These are phyloP conservation scores for Drosophila quadrilineata DNA, from an alignment of 1,140 invertebrate genomes.

Conservation along the genomic window DNA sequence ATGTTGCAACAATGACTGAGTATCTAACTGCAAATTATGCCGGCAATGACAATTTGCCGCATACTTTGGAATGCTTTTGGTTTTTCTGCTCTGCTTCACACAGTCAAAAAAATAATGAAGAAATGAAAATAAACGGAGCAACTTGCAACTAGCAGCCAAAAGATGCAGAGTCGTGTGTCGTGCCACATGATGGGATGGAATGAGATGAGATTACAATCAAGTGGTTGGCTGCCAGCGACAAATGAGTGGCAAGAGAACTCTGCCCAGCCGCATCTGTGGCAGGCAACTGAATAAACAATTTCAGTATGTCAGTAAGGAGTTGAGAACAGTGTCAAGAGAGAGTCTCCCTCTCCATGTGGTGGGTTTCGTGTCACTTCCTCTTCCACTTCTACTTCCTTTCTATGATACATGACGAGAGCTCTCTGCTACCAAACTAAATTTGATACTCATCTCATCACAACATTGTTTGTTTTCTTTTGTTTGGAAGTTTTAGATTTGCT, in stretches of 20 bases:
- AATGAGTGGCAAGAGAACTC: conserved; percentile 63
- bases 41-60: conserved; percentile 58
- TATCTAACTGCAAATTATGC: conserved; percentile 31
- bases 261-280: conserved; percentile 1
- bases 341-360: not conserved
- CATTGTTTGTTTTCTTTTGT: conserved; percentile 18
- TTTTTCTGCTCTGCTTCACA: conserved; percentile 69
- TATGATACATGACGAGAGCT: not conserved
- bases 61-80: conserved; percentile 56
- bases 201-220: conserved; percentile 74
- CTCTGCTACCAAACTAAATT: too few relatives aligned
- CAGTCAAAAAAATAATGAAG: conserved; percentile 15
- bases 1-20: conserved; percentile 44
- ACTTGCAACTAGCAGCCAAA: conserved; percentile 20
- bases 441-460: not conserved
- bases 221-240: conserved; percentile 48
- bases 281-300: conserved; percentile 23
- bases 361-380: conserved; percentile 53
- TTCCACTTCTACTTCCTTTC: conserved; percentile 64
- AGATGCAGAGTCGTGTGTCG: conserved; percentile 30
- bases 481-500: too few relatives aligned
- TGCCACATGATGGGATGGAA: conserved; percentile 16
- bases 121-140: too few relatives aligned
- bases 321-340: conserved; percentile 54
- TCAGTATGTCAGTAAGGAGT: conserved; percentile 70